Evolutionary conservation across 2,113 vertebrate genomes (phyloP), one percentile per base, ranked within the genome.

Genomic region (Neodontobutis hainanensis): DNA sequence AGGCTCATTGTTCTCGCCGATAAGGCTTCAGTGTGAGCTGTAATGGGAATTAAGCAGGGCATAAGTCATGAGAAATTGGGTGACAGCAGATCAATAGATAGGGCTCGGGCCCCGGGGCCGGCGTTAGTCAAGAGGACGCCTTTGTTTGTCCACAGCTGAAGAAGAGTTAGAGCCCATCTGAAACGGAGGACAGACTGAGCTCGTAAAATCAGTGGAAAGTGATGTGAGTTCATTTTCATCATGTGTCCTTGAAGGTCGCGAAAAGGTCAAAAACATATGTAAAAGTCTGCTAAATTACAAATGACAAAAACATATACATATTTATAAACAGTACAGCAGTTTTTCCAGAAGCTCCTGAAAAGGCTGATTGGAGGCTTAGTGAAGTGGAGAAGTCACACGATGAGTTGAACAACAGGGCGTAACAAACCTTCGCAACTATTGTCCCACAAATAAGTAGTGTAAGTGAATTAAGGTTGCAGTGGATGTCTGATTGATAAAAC

Each of bases 81-180:
- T 81, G 87, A 88, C 88, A 87, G 78, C 73, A 75, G 88, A 92
- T 91, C 91, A 87, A 89, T 91, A 89, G 87, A 90, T 87, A 84
- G 79, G 68, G 71, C 75, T 65, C 67, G 82, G 83, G 86, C 88
- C 86, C 82, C 19, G 19, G 61, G 38, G 87, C 84, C 82, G 65
- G 83, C 80, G 89, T 86, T 88, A 86, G 81, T 70, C 82, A 88
- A 87, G 87, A 86, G 83, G 80, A 82, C 49, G 76, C 77, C 85
- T 90, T 91, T 90, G 88, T 92, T 90, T 89, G 86, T 87, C 73
- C 50, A 50, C 65, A 53, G 45, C 36, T 52, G 51, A 70, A 73
- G 80, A 85, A 66, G 43, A 79, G 59, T 64, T 11, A 4, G 46
- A 76, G 71, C 52, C 75, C 27, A 51, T 60, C 46, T 48, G 36